These are phyloP conservation scores for Notodonta ziczac DNA, from an alignment of 2,888 invertebrate species.

Conservation along the genomic window DNA sequence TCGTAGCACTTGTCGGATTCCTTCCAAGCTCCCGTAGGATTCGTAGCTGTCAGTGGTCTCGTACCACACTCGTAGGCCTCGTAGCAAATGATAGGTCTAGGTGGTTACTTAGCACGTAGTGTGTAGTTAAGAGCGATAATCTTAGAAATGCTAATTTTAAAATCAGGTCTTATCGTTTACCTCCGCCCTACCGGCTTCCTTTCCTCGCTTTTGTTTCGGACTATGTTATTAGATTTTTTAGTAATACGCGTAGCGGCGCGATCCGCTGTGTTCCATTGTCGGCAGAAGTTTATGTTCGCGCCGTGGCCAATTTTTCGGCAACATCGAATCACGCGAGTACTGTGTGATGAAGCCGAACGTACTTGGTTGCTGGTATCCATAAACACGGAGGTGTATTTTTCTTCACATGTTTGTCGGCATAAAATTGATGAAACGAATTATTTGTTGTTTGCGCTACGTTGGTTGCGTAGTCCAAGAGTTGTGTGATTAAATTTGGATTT, in stretches of 20 bases:
- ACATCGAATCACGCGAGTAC: not conserved
- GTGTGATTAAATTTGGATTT: no score
- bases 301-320: not conserved
- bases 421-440: not conserved
- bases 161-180: no score
- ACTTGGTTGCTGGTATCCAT: not conserved
- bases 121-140: no score
- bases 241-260: not conserved
- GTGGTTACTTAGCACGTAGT: no score
- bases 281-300: not conserved
- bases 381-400: not conserved
- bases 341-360: not conserved
- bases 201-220: not conserved
- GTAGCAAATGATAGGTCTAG: no score
- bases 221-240: not conserved
- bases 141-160: no score
- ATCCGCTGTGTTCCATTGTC: not conserved
- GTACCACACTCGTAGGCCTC: not conserved
- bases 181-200: no score
- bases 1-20: no score
- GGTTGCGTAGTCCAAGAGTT: not conserved
- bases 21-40: no score
- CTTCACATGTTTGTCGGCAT: not conserved
- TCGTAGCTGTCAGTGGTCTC: not conserved
- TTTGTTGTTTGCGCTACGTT: not conserved